These are phyloP conservation scores for Syrmaticus mikado DNA, from an alignment of 2,113 vertebrate species.

Conservation along the genomic window DNA sequence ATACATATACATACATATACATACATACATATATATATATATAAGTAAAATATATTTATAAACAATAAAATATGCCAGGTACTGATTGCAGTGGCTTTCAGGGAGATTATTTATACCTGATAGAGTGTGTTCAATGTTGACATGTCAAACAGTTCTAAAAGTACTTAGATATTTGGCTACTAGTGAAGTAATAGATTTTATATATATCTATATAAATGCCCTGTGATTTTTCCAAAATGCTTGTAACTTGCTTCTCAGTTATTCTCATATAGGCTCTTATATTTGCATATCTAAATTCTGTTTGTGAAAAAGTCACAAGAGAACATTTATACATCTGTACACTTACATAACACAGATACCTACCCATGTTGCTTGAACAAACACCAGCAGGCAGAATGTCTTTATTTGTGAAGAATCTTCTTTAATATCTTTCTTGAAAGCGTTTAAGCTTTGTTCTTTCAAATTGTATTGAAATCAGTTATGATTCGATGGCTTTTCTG, in stretches of 20 bases:
- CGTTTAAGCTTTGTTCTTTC: not conserved
- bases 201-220: not conserved
- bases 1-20: too few relatives aligned
- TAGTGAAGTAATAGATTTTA: not conserved
- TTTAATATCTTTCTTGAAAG: not conserved
- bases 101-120: not conserved
- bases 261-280: not conserved
- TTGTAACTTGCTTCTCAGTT: not conserved
- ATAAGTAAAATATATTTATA: not conserved
- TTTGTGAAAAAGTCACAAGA: not conserved
- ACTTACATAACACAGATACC: fast-evolving
- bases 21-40: too few relatives aligned
- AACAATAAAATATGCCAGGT: not conserved
- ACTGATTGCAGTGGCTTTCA: not conserved
- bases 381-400: not conserved
- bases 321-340: not conserved
- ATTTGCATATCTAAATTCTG: not conserved
- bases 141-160: not conserved
- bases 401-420: not conserved
- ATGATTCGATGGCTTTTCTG: not conserved
- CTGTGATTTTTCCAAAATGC: not conserved
- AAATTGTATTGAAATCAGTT: not conserved
- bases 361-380: not conserved
- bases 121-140: not conserved
- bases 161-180: not conserved